Evolutionary conservation across 2,888 invertebrate species (phyloP).

Genomic region (Thymelicus lineola): DNA sequence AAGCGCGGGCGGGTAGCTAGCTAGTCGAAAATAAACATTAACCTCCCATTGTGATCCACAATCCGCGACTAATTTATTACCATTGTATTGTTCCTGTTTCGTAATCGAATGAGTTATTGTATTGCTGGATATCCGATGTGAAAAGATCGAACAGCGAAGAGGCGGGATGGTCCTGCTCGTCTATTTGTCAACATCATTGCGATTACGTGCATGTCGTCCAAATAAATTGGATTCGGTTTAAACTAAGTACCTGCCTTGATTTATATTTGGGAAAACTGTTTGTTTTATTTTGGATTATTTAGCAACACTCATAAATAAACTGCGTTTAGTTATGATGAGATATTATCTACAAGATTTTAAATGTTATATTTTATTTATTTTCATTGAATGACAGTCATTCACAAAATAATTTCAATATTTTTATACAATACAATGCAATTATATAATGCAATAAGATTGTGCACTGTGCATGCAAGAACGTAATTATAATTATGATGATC

Average conservation of each 20-base stretch:
- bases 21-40: slow-evolving; percentile 41
- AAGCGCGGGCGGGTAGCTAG: not conserved
- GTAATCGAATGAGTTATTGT: slow-evolving; percentile 67
- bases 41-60: slow-evolving; percentile 41
- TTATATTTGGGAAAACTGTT: slow-evolving; percentile 16
- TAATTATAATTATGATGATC: not conserved
- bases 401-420: too few species aligned
- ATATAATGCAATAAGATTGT: too few species aligned
- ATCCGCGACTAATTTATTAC: slow-evolving; percentile 48
- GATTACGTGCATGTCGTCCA: slow-evolving; percentile 54
- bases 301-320: not conserved
- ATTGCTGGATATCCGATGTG: slow-evolving; percentile 60
- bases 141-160: slow-evolving; percentile 78
- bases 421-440: too few species aligned
- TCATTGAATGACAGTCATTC: too few species aligned
- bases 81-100: slow-evolving; percentile 49
- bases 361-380: too few species aligned
- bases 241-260: slow-evolving; percentile 43
- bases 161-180: slow-evolving; percentile 66
- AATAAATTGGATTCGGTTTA: slow-evolving; percentile 76
- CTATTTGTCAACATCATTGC: slow-evolving; percentile 81
- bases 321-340: too few species aligned
- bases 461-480: too few species aligned
- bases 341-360: too few species aligned
- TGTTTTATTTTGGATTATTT: slow-evolving; percentile 35